Conservation (phyloP, 1,140 invertebrate genomes). For the Apis mellifera region DNA sequence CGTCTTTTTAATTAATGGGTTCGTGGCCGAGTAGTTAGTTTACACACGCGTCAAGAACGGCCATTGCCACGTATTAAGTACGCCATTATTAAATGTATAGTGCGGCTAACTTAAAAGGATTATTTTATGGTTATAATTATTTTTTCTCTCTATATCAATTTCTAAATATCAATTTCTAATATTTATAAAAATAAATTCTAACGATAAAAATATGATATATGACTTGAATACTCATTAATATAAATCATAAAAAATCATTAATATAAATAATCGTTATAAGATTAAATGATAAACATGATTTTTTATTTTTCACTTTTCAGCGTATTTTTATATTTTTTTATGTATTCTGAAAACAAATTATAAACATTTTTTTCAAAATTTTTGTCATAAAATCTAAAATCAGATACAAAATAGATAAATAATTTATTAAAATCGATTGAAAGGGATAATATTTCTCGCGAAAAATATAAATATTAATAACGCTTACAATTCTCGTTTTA, state of each 20-base stretch:
- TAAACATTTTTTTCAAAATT: neutral
- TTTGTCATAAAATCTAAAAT: neutral
- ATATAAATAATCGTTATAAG: neutral
- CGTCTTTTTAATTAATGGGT: constrained; percentile 53
- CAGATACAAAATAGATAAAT: no score
- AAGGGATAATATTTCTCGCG: neutral
- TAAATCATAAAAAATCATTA: no score
- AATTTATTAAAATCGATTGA: no score
- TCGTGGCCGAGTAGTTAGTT: constrained; percentile 48
- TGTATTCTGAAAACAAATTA: neutral
- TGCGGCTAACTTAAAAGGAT: constrained; percentile 31
- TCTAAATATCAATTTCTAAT: no score
- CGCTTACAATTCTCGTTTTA: neutral
- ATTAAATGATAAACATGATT: neutral
- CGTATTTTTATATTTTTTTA: neutral
- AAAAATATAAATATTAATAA: neutral
- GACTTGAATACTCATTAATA: no score
- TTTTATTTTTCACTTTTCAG: neutral
- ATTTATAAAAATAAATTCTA: no score
- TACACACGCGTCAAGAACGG: constrained; percentile 46
- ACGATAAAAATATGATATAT: neutral
- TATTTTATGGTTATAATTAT: constrained; percentile 31
- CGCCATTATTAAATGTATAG: constrained; percentile 36
- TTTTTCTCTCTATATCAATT: constrained; percentile 2
- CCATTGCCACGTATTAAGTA: constrained; percentile 50